Evolutionary conservation across 2,888 invertebrate genomes (phyloP).

Genomic region (Gerris lacustris): DNA sequence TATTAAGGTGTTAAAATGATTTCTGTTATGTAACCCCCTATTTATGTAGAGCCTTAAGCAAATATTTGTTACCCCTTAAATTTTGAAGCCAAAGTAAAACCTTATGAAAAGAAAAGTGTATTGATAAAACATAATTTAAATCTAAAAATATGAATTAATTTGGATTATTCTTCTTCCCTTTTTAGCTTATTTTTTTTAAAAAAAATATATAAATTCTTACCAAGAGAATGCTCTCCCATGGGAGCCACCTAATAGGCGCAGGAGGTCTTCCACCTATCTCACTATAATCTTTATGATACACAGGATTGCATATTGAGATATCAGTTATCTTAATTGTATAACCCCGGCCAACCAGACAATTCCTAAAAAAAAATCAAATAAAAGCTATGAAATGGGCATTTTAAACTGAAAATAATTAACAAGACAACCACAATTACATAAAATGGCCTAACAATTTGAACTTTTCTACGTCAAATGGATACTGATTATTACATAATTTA

Average conservation of each 20-base stretch:
- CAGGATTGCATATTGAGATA: slow-evolving; percentile 50
- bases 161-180: no score
- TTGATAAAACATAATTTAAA: no score
- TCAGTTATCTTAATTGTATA: slow-evolving; percentile 51
- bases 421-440: background rate
- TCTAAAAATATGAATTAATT: no score
- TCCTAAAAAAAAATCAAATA: slow-evolving; percentile 36
- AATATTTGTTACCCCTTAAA: no score
- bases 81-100: no score
- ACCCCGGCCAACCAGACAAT: slow-evolving; percentile 49
- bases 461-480: background rate
- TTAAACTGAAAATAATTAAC: background rate
- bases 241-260: slow-evolving; percentile 51
- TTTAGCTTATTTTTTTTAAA: background rate
- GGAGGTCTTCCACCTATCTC: slow-evolving; percentile 47
- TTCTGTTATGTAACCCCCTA: no score
- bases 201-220: slow-evolving; percentile 36
- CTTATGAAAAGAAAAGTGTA: no score
- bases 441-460: slow-evolving; percentile 11
- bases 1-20: no score
- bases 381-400: background rate
- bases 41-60: no score
- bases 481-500: no score
- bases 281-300: slow-evolving; percentile 51
- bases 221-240: slow-evolving; percentile 52